Evolutionary conservation across 2,888 invertebrate genomes (phyloP).

Genomic region (Drosophila maculinotata): DNA sequence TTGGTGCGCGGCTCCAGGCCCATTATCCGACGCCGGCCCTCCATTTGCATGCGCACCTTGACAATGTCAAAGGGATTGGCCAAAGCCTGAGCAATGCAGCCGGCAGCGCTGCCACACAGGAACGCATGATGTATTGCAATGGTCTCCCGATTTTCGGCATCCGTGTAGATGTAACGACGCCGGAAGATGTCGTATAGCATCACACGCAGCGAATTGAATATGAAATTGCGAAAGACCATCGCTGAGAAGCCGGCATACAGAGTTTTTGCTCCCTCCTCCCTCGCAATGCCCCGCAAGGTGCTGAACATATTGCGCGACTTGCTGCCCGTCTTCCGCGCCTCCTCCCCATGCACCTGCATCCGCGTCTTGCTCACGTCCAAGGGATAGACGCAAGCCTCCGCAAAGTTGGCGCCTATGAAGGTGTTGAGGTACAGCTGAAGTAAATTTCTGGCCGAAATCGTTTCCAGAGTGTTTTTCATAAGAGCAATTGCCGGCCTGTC

Average conservation of each 20-base stretch:
- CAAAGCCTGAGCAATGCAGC: conserved; percentile 53
- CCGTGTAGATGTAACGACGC: conserved; percentile 18
- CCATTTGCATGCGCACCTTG: conserved; percentile 58
- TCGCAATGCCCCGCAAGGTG: conserved; percentile 24
- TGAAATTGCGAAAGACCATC: conserved; percentile 51
- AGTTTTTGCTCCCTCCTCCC: conserved; percentile 32
- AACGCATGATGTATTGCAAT: conserved; percentile 39
- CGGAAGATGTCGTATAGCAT: conserved; percentile 60
- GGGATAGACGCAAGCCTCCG: conserved; percentile 47
- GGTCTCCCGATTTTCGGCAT: conserved; percentile 12
- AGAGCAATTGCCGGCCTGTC: background rate
- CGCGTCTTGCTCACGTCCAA: conserved; percentile 59
- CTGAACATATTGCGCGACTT: conserved; percentile 22
- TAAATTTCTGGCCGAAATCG: conserved; percentile 16
- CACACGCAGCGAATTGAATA: conserved; percentile 63
- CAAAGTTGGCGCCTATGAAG: conserved; percentile 56
- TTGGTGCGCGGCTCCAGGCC: conserved; percentile 38
- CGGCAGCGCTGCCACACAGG: conserved; percentile 46
- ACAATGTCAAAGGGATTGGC: conserved; percentile 62
- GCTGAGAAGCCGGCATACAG: conserved; percentile 59
- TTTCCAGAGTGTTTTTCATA: conserved; percentile 11
- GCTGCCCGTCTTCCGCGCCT: conserved; percentile 28
- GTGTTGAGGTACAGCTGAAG: conserved; percentile 51
- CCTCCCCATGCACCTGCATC: conserved; percentile 56
- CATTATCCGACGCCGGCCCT: conserved; percentile 35